These are phyloP conservation scores for Tetragonula carbonaria DNA, from an alignment of 2,888 invertebrate genomes.

Conservation along the genomic window DNA sequence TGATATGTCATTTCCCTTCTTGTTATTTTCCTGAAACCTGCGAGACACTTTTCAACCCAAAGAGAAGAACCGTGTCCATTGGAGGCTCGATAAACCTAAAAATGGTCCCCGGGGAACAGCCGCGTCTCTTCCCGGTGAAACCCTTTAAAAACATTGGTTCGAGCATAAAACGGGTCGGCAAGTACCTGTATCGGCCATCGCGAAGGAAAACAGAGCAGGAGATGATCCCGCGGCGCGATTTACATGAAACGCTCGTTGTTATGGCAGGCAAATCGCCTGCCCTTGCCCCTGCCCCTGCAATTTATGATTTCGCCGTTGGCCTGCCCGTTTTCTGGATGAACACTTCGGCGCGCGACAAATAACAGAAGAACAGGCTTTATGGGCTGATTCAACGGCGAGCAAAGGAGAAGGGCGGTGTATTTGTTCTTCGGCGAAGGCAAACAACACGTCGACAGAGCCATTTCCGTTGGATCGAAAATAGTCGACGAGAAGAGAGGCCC, in stretches of 20 bases:
- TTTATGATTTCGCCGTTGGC: not conserved
- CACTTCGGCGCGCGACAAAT: constrained; percentile 8
- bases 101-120: constrained; percentile 50
- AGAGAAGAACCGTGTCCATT: constrained; percentile 46
- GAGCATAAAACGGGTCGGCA: not conserved
- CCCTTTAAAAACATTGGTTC: constrained; percentile 35
- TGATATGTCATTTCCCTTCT: not conserved
- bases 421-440: constrained; percentile 67
- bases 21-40: not conserved
- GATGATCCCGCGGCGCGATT: not conserved
- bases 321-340: not conserved
- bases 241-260: constrained; percentile 1
- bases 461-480: constrained; percentile 61
- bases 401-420: constrained; percentile 39
- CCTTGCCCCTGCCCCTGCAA: not conserved
- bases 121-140: constrained; percentile 25
- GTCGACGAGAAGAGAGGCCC: constrained; percentile 20
- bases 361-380: constrained; percentile 28
- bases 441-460: constrained; percentile 58
- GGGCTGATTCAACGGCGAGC: constrained; percentile 16
- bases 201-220: not conserved
- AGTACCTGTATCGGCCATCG: constrained; percentile 27
- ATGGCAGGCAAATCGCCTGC: not conserved
- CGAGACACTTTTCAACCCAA: constrained; percentile 12
- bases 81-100: constrained; percentile 60